Base-by-base conservation (phyloP, 2,888 invertebrate genomes). In the Mechanitis mazaeus region DNA sequence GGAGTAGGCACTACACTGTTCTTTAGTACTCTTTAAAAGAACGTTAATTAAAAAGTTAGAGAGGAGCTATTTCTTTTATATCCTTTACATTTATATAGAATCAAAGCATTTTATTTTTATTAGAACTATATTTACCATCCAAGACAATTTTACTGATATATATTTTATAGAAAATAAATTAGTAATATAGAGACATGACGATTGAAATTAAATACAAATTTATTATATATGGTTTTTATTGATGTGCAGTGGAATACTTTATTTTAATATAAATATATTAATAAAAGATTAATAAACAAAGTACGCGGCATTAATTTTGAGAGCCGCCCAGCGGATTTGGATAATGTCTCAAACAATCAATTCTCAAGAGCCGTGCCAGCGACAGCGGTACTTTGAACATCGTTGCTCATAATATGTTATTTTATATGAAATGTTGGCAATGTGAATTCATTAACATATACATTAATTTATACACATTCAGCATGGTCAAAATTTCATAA, bases 311-410 rank as follows among this genome's bases (percentile, higher is more conserved):
- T 58, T 59, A 53, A 54, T 56, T 54, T 59, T 38, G 59, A 59
- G 63, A 20, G 33, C 12, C 33, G 9, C 31, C 12, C n/a, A n/a
- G n/a, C 33, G 47, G 38, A 47, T 20, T 57, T 57, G 50, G 38
- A 35, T 47, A 56, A 46, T 56, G 56, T 56, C 45, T 56, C 53
- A 42, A 45, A 60, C 54, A 60, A 61, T 57, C 61, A 61, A 61
- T 61, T 54, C 57, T 54, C 45, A n/a, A 57, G 57, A 28, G 56
- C 35, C 45, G 28, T 54, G 56, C 55, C 54, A 54, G 53, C 54
- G 57, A 54, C 61, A 61, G 61, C 38, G 54, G 54, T 57, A 56
- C 57, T 57, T 61, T 61, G 60, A 56, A 54, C 60, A 20, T 50
- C 56, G 54, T 57, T 57, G 54, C 56, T 54, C 46, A 54, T 57